Conservation (phyloP, 92 coral and sea anemone species). For the Zoanthus sansibaricus region DNA sequence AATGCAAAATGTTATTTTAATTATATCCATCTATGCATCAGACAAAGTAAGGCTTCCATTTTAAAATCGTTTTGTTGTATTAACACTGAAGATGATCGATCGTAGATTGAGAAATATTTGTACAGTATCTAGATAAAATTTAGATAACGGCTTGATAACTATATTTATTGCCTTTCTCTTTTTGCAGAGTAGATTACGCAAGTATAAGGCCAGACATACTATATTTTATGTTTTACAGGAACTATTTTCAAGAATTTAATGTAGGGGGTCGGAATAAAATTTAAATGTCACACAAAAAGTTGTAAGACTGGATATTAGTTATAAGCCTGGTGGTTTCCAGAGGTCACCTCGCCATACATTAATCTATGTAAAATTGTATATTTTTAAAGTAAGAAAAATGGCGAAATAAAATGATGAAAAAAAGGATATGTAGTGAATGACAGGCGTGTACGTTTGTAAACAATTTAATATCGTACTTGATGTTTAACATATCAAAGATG, state of each 20-base stretch:
- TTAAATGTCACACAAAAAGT: conserved; percentile 10
- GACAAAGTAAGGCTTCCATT: conserved; percentile 1
- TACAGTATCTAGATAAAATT: conserved; percentile 9
- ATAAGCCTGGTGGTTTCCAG: too few species aligned
- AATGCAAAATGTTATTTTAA: neutral
- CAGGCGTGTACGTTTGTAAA: conserved; percentile 8
- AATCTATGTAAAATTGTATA: too few species aligned
- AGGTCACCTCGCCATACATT: too few species aligned
- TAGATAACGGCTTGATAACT: conserved; percentile 7
- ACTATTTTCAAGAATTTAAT: conserved; percentile 9
- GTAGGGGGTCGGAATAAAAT: conserved; percentile 2
- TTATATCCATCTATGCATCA: neutral
- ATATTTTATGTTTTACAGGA: conserved; percentile 8
- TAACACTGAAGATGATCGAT: conserved; percentile 3
- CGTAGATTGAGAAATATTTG: conserved; percentile 6
- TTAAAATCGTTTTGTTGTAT: neutral
- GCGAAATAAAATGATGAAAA: too few species aligned
- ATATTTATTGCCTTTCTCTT: conserved; percentile 2
- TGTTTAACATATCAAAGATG: conserved; percentile 3
- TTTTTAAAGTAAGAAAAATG: too few species aligned
- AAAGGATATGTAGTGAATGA: neutral
- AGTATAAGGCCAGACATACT: conserved; percentile 7
- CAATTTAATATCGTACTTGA: conserved; percentile 23
- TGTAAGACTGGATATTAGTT: neutral
- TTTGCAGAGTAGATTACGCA: conserved; percentile 17